Base-by-base conservation (phyloP, 1,140 invertebrate species). In the Zaprionus tsacasi region DNA sequence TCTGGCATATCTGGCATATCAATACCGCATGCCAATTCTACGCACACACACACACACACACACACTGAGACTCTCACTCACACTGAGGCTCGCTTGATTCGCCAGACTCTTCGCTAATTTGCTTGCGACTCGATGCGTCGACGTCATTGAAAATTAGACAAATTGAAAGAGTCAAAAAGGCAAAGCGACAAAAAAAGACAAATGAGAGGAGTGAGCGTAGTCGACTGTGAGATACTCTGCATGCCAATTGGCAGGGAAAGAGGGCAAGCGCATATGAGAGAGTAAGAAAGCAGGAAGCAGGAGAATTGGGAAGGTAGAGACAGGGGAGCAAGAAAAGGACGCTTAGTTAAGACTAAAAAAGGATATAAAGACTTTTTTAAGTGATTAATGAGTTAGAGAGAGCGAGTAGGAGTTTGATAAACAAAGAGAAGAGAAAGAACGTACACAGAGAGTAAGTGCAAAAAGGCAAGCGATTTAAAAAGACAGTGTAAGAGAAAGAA, bases 111-210 rank as follows among this genome's bases (percentile, higher is more conserved):
- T 48, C 75, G 78, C 78, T 88, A 89, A 88, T 88, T 88, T 88
- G 74, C 81, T 87, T 78, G 81, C 79, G 79, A 80, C 73, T 88
- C 77, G 70, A 59, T 70, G 70, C 80, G 55, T 72, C 65, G 83
- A 83, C 85, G 80, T 88, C 85, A 89, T 89, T 88, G 85, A 89
- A 88, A 88, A 88, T 88, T 89, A 88, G 85, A 81, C 81, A 89
- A 88, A 88, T 89, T 88, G 85, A 38, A 61, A 74, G 75, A 87
- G 83, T 85, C 81, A 71, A 88, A 88, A 88, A 69, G 83, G 77
- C 77, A 78, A 75, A 30, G n/a, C 48, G 73, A 67, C 17, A 71
- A 78, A 78, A 78, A 68, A 35, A 52, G 11, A 52, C 12, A 57
- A n/a, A 6, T 8, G 2, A 2, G 13, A 48, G 38, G 61, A 17